phyloP scores from a whole-genome alignment of 2,113 vertebrate genomes.

The Triplophysa rosa region DNA sequence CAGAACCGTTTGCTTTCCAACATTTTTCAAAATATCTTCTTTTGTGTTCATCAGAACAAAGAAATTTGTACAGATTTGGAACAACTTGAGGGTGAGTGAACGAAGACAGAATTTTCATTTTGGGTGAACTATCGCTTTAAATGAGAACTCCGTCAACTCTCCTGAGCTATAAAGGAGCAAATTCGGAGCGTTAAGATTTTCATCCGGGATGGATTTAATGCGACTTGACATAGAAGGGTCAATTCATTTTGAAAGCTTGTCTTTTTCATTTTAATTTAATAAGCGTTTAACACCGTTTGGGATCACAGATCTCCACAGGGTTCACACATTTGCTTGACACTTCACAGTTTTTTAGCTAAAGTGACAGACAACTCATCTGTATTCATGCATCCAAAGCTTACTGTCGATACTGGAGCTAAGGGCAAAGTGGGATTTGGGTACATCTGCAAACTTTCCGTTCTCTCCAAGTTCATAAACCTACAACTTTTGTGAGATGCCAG shows the following conservation, averaged over 20 bases:
- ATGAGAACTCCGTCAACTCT: too few species aligned
- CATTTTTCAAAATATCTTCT: too few species aligned
- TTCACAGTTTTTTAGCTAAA: background rate
- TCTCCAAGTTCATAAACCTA: background rate
- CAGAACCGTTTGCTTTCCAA: too few species aligned
- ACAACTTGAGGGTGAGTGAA: too few species aligned
- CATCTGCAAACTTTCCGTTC: background rate
- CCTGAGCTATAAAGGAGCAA: too few species aligned
- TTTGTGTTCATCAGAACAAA: too few species aligned
- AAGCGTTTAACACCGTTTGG: background rate
- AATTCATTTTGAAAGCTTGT: background rate
- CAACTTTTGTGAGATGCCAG: background rate
- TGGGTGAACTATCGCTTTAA: too few species aligned
- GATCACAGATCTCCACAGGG: slow-evolving; percentile 25
- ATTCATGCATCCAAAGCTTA: background rate
- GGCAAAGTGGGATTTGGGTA: background rate
- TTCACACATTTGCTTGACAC: slow-evolving; percentile 34
- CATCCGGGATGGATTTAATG: too few species aligned
- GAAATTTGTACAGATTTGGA: too few species aligned
- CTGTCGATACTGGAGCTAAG: background rate
- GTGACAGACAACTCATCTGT: background rate
- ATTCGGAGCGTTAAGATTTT: too few species aligned
- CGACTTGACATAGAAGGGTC: background rate
- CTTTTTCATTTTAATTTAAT: background rate
- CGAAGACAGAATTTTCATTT: too few species aligned